A percentile compares a stretch with the other conserved stretches of the same genome.
These are phyloP conservation scores for Melanaphis sacchari DNA, from an alignment of 1,140 invertebrate genomes.

Conservation along the genomic window DNA sequence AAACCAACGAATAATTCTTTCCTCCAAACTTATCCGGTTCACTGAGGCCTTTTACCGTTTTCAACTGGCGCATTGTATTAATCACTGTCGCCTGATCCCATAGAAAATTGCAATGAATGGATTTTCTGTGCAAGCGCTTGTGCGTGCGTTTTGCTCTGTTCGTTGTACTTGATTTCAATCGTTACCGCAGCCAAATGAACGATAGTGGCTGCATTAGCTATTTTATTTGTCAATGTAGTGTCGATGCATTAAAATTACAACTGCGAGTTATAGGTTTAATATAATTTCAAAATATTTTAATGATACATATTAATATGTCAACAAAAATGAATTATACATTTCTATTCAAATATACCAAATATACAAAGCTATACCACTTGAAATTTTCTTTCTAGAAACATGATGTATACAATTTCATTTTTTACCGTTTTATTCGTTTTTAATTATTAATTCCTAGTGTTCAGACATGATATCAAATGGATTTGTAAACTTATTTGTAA, in stretches of 20 bases:
- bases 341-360: background rate
- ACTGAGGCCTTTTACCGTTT: slow-evolving; percentile 57
- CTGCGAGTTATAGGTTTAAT: background rate
- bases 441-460: background rate
- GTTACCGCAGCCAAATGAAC: background rate
- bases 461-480: background rate
- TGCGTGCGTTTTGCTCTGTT: background rate
- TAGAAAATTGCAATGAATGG: slow-evolving; percentile 43
- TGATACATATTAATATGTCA: background rate
- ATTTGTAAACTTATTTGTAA: background rate
- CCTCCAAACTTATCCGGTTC: slow-evolving; percentile 39
- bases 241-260: background rate
- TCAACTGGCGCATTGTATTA: slow-evolving; percentile 29
- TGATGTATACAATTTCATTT: background rate
- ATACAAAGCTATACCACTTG: background rate
- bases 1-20: slow-evolving; percentile 36
- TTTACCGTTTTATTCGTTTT: background rate
- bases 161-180: background rate
- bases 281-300: background rate
- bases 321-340: background rate
- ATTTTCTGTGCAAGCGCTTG: slow-evolving; percentile 11
- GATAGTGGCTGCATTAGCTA: background rate
- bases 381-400: background rate
- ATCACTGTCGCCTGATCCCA: background rate
- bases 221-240: background rate